phyloP scores from a whole-genome alignment of 2,113 vertebrate species.

The Ammodytes marinus region DNA sequence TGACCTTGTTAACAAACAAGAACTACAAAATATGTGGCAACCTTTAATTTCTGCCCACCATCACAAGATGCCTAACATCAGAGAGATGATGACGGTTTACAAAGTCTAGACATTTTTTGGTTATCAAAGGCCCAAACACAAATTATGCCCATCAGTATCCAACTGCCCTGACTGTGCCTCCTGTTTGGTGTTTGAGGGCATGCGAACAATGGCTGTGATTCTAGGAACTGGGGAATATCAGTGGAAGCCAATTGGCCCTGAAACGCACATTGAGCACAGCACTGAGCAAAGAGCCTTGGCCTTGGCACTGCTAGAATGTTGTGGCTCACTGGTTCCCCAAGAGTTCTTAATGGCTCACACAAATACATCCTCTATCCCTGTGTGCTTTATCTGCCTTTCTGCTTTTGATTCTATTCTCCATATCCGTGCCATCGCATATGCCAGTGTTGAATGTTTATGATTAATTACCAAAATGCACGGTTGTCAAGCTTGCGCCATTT shows the following conservation, averaged over 20 bases:
- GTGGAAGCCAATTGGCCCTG: conserved; percentile 69
- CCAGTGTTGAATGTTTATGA: conserved; percentile 74
- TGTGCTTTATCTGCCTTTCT: conserved; percentile 47
- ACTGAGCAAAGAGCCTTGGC: conserved; percentile 53
- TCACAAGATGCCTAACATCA: conserved; percentile 20
- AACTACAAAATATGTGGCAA: conserved; percentile 36
- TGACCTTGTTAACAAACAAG: conserved; percentile 73
- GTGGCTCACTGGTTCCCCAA: conserved; percentile 75
- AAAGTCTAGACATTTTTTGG: conserved; percentile 37
- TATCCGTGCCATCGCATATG: conserved; percentile 64
- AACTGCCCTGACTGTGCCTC: conserved; percentile 37
- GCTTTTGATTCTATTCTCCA: conserved; percentile 51
- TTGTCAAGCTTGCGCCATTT: conserved; percentile 50
- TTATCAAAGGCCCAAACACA: conserved; percentile 29
- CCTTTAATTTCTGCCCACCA: conserved; percentile 36
- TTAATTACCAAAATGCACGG: conserved; percentile 75
- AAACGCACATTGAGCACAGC: conserved; percentile 65
- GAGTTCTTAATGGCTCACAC: conserved; percentile 75
- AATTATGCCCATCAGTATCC: conserved; percentile 36
- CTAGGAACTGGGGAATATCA: conserved; percentile 70
- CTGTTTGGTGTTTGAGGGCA: conserved; percentile 56
- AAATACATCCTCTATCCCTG: conserved; percentile 65
- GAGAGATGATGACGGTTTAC: conserved; percentile 9
- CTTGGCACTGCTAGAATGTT: conserved; percentile 55
- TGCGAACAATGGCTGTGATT: conserved; percentile 69